phyloP scores from a whole-genome alignment of 37 sponge, comb jelly and placozoan species.

The Axinella damicornis region DNA sequence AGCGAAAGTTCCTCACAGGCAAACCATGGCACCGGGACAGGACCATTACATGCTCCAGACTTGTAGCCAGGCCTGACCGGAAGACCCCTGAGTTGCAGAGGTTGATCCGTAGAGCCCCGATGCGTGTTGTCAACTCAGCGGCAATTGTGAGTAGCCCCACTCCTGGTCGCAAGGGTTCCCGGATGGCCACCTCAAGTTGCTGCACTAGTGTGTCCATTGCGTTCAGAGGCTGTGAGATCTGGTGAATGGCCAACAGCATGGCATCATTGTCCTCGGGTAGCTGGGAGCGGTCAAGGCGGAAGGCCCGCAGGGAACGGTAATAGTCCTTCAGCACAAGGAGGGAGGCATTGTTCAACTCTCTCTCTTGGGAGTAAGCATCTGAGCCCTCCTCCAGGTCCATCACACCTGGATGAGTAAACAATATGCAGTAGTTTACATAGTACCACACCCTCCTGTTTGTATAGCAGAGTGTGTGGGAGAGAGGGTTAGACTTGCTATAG shows the following conservation, averaged over 20 bases:
- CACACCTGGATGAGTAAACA: slow-evolving; percentile 21
- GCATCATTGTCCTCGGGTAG: slow-evolving; percentile 61
- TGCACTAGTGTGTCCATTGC: slow-evolving; percentile 68
- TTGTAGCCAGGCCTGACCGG: slow-evolving; percentile 46
- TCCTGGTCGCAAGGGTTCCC: slow-evolving; percentile 50
- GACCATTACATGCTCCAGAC: slow-evolving; percentile 68
- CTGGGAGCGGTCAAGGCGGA: slow-evolving; percentile 47
- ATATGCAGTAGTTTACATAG: too few species aligned
- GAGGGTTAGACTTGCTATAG: too few species aligned
- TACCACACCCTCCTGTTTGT: too few species aligned
- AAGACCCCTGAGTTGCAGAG: slow-evolving; percentile 75
- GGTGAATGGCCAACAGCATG: slow-evolving; percentile 46
- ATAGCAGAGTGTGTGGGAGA: too few species aligned
- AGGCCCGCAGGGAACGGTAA: slow-evolving; percentile 53
- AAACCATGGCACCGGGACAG: slow-evolving; percentile 78
- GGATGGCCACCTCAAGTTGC: slow-evolving; percentile 45
- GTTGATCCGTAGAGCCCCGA: slow-evolving; percentile 71
- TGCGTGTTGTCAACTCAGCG: slow-evolving; percentile 63
- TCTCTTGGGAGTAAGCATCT: slow-evolving; percentile 18
- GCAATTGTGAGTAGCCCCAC: slow-evolving; percentile 73
- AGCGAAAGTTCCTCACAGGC: slow-evolving; percentile 48
- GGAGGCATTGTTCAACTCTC: slow-evolving; percentile 31
- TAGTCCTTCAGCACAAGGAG: slow-evolving; percentile 45
- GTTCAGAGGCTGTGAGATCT: slow-evolving; percentile 72
- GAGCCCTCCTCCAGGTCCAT: slow-evolving; percentile 21